Evolutionary conservation across 1,140 invertebrate genomes (phyloP), one percentile per base, ranked within the genome.

Genomic region (Anastrepha obliqua): DNA sequence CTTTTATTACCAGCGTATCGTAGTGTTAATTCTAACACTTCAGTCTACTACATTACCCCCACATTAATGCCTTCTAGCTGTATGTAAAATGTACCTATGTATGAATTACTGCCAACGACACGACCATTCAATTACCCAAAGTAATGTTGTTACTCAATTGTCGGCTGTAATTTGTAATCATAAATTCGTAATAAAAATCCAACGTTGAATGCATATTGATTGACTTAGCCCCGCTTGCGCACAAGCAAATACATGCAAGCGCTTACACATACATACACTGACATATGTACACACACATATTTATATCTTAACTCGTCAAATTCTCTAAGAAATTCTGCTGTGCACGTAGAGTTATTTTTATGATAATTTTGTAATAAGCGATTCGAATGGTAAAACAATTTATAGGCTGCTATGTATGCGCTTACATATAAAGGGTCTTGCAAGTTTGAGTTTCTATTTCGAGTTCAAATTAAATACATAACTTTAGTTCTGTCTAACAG

Each of bases 111-210:
- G 39, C 29, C 3, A n/a, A 6, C 67, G 17, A 44, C 67, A 74
- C 11, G 4, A 29, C 29, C 29, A 29, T 29, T 29, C 29, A 29
- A 29, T 29, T 29, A 74, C 39, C 9, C 9, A 74, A 11, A 20
- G 15, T 42, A 74, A 74, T 8, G 39, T 74, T 74, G 60, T 62
- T 62, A 62, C 9, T 51, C 70, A n/a, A 47, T 51, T 51, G 70
- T 58, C 74, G 17, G 5, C n/a, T 55, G 47, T 81, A 81, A 81
- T 81, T 81, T 81, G 74, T 86, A 42, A 86, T 86, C 85, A 86
- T 86, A 86, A 86, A 86, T 62, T 62, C 29, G 62, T 62, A 86
- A 86, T 86, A 86, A 64, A 65, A 86, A 86, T 86, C 9, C 58
- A 65, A 86, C 85, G 59, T 29, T 65, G 29, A 44, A 44, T 58